Evolutionary conservation across 64 coral and sea anemone species (phyloP).

Genomic region (Montipora sp.): DNA sequence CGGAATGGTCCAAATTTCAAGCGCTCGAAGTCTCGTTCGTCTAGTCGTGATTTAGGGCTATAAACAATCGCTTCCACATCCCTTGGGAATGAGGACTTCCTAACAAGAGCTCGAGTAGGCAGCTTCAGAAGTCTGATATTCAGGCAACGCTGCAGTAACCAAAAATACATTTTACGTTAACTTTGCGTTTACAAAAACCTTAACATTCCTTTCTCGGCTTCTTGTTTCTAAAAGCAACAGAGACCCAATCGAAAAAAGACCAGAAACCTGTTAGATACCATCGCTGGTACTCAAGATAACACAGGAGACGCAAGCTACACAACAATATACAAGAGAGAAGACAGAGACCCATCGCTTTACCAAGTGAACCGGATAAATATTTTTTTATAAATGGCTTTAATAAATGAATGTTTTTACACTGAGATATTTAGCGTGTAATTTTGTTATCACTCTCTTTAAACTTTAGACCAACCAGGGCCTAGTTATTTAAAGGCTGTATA

Average conservation of each 20-base stretch:
- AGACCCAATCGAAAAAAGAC: background rate
- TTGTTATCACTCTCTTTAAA: background rate
- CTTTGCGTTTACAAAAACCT: background rate
- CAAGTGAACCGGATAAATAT: background rate
- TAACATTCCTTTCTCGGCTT: background rate
- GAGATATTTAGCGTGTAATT: background rate
- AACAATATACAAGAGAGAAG: background rate
- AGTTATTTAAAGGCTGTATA: no score
- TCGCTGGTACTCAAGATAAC: constrained; percentile 83
- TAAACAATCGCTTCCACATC: no score
- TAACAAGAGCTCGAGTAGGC: no score
- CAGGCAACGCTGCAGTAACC: no score
- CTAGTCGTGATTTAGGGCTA: no score
- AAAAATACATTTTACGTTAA: background rate
- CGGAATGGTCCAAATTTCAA: no score
- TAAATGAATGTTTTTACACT: background rate
- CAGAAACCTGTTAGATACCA: constrained; percentile 25
- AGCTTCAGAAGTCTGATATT: no score
- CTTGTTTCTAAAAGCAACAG: background rate
- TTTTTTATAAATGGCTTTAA: no score
- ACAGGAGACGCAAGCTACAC: background rate
- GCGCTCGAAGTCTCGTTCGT: no score
- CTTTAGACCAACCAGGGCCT: no score
- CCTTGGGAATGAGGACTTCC: no score
- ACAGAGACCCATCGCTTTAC: background rate